phyloP scores from a whole-genome alignment of 2,113 vertebrate genomes.

The Struthio camelus region DNA sequence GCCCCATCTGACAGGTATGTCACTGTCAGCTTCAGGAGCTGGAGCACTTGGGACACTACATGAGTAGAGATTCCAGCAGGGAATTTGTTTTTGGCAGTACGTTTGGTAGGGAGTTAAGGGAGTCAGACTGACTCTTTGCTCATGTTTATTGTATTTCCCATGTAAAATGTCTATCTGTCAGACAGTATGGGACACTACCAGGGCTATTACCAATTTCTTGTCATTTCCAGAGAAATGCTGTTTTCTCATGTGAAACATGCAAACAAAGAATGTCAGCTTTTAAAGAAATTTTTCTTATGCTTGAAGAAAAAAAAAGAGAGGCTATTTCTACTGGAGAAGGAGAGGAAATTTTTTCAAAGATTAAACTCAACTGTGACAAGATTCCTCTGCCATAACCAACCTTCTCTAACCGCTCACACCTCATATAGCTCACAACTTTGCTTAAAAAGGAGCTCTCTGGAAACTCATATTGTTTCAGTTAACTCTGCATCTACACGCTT shows the following conservation, averaged over 20 bases:
- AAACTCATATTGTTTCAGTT: neutral
- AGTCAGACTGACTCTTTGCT: neutral
- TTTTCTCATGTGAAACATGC: neutral
- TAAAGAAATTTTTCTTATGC: neutral
- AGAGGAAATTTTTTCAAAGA: neutral
- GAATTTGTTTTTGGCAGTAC: neutral
- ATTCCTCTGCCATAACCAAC: neutral
- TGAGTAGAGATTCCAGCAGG: neutral
- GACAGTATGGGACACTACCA: accelerated
- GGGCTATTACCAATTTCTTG: neutral
- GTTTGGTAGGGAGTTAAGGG: neutral
- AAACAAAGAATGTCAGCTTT: neutral
- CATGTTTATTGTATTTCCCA: neutral
- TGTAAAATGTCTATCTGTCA: neutral
- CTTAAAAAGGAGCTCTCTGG: neutral
- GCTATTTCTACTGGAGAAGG: neutral
- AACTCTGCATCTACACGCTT: neutral
- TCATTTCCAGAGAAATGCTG: neutral
- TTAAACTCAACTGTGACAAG: neutral
- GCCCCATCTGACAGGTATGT: neutral
- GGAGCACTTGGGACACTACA: accelerated
- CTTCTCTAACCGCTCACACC: neutral
- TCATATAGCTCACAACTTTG: neutral
- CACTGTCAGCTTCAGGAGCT: neutral
- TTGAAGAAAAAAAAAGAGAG: neutral